Conservation (phyloP, 2,113 vertebrate species). For the Tachycineta bicolor region DNA sequence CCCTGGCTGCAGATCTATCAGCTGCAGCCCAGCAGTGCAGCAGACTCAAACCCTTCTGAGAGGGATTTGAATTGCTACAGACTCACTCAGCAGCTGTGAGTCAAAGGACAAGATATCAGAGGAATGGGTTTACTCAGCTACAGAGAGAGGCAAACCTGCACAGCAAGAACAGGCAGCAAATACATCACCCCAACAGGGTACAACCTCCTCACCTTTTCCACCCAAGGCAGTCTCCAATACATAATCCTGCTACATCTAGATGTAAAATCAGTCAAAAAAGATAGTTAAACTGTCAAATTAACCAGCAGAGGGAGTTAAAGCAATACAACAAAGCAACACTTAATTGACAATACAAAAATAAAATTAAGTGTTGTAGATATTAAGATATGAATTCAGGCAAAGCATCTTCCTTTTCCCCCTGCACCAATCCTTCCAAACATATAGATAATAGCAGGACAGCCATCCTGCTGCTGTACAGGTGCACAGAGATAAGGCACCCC, state of each 20-base stretch:
- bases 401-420: background rate
- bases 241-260: background rate
- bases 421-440: background rate
- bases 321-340: background rate
- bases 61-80: background rate
- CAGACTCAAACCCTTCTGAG: background rate
- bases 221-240: background rate
- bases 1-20: background rate
- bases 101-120: background rate
- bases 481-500: background rate
- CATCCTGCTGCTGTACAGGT: background rate
- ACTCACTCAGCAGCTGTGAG: background rate
- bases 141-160: background rate
- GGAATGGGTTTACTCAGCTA: background rate
- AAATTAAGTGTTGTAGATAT: background rate
- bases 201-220: background rate
- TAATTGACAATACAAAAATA: background rate
- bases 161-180: background rate
- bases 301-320: conserved; percentile 35
- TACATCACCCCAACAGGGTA: background rate
- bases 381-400: background rate
- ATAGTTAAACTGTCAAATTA: background rate
- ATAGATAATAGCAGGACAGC: background rate
- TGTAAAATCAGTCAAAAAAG: background rate
- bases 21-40: background rate